Percentiles rank a stretch among this genome's conserved stretches.
Conservation (phyloP, 2,113 vertebrate species). For the Micronisus gabar region DNA sequence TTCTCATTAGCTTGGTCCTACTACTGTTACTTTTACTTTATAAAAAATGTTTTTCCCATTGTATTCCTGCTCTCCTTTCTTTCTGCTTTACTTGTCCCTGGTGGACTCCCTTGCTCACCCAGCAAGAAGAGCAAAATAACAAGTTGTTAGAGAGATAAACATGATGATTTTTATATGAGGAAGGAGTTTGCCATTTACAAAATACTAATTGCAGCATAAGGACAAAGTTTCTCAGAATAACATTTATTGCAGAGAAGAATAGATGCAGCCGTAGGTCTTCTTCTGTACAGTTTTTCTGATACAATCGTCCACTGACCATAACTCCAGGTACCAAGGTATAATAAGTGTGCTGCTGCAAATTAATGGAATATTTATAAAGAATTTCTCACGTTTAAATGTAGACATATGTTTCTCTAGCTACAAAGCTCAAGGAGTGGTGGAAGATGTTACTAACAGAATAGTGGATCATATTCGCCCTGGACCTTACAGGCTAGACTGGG, state of each 20-base stretch:
- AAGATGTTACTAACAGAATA: constrained; percentile 69
- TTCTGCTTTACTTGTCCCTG: neutral
- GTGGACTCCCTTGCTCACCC: neutral
- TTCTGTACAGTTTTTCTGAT: neutral
- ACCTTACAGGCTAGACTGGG: constrained; percentile 81
- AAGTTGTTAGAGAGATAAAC: neutral
- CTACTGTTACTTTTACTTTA: neutral
- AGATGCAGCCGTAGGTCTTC: neutral
- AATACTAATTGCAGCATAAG: neutral
- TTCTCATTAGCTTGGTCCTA: neutral
- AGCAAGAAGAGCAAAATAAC: neutral
- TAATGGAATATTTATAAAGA: neutral
- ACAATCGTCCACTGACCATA: neutral
- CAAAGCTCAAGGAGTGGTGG: constrained; percentile 82
- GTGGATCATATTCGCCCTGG: constrained; percentile 85
- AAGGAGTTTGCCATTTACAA: neutral
- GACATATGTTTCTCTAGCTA: constrained; percentile 70
- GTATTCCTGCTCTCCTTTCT: neutral
- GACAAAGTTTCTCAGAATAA: neutral
- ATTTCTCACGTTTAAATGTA: neutral
- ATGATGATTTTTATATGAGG: neutral
- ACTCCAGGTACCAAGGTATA: neutral
- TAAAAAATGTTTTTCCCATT: neutral
- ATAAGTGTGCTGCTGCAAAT: neutral
- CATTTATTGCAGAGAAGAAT: neutral